Evolutionary conservation across 1,140 invertebrate species (phyloP).

Genomic region (Drosophila lini): DNA sequence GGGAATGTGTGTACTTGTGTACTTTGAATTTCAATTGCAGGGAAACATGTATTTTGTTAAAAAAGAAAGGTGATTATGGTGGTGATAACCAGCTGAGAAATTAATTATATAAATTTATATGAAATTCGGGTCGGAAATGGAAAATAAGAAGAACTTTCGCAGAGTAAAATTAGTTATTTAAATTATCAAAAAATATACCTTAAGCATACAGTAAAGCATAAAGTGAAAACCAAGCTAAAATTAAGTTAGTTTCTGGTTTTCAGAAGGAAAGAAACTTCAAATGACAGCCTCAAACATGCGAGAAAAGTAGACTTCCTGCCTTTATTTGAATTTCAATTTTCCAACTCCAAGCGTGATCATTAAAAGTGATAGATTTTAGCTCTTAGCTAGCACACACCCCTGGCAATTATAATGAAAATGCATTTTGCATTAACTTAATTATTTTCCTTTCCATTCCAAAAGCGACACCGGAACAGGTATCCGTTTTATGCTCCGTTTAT

Average conservation of each 20-base stretch:
- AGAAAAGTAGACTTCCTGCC: not conserved
- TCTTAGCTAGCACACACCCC: constrained; percentile 1
- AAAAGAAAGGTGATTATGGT: not conserved
- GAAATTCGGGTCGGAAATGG: not conserved
- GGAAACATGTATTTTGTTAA: not conserved
- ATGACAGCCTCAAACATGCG: not conserved
- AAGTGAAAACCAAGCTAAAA: not conserved
- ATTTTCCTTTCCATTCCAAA: constrained; percentile 61
- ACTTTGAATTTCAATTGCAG: constrained; percentile 16
- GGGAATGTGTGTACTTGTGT: not conserved
- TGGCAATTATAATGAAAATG: constrained; percentile 73
- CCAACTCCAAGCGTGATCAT: not conserved
- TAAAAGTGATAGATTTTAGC: constrained; percentile 54
- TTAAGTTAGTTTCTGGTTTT: not conserved
- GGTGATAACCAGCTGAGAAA: not conserved
- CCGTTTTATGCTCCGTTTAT: constrained; percentile 59
- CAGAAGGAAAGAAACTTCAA: not conserved
- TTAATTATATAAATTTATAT: not conserved
- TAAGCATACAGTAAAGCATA: not conserved
- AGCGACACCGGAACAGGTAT: constrained; percentile 35
- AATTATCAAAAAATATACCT: not conserved
- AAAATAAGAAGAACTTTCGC: not conserved
- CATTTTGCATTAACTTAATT: constrained; percentile 80
- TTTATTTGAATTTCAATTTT: constrained; percentile 22
- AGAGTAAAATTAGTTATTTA: not conserved